Evolutionary conservation across 2,888 invertebrate genomes (phyloP).

Genomic region (Andrena camellia): DNA sequence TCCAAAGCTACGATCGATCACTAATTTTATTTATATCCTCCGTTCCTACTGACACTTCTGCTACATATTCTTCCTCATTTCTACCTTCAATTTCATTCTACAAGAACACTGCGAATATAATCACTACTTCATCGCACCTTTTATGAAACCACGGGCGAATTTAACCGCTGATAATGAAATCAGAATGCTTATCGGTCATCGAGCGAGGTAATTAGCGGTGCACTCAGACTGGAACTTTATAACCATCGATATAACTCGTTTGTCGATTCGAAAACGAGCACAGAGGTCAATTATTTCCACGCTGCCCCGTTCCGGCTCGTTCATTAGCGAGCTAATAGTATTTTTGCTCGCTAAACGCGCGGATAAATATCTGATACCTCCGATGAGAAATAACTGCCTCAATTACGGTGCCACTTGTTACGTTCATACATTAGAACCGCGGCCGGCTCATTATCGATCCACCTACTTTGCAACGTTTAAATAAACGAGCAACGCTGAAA

Average conservation of each 20-base stretch:
- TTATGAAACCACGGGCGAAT: not conserved
- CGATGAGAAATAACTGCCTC: conserved; percentile 25
- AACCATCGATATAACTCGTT: conserved; percentile 3
- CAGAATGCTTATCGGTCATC: conserved; percentile 6
- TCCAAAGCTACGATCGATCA: too few species aligned
- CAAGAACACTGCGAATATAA: too few species aligned
- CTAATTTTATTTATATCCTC: too few species aligned
- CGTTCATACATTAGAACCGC: conserved; percentile 18
- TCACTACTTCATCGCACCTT: not conserved
- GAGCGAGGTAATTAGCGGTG: conserved; percentile 30
- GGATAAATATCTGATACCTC: conserved; percentile 14
- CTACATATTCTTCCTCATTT: too few species aligned
- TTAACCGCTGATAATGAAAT: conserved; percentile 5
- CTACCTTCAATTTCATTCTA: too few species aligned
- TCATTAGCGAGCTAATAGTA: conserved; percentile 40
- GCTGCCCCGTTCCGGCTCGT: conserved; percentile 33
- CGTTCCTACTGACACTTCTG: too few species aligned
- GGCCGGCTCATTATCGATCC: conserved; percentile 14
- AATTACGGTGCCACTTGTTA: conserved; percentile 40
- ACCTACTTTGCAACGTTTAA: conserved; percentile 2
- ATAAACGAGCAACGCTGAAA: conserved; percentile 7
- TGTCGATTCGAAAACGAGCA: conserved; percentile 34
- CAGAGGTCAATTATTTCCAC: conserved; percentile 42
- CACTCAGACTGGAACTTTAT: conserved; percentile 9
- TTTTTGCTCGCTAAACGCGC: conserved; percentile 23